phyloP scores from a whole-genome alignment of 2,113 vertebrate species.

The Forbesichthys agassizii region DNA sequence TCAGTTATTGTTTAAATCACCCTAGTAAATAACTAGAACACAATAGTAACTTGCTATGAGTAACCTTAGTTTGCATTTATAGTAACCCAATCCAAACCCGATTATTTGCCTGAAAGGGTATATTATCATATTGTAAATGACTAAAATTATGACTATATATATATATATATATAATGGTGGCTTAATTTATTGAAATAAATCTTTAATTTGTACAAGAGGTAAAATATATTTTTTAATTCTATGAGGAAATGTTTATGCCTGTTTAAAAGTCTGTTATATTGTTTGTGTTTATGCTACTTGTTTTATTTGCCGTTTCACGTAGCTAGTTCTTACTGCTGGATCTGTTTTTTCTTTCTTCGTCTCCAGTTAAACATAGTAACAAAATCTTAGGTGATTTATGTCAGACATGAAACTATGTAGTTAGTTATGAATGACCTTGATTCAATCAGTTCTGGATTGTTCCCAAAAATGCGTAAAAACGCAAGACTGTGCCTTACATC shows the following conservation, averaged over 20 bases:
- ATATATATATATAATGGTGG: conserved; percentile 73
- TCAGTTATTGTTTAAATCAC: conserved; percentile 21
- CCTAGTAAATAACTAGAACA: conserved; percentile 22
- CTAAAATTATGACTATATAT: conserved; percentile 66
- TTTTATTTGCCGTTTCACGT: conserved; percentile 20
- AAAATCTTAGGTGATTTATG: not conserved
- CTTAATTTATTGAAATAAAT: conserved; percentile 83
- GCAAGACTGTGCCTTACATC: conserved; percentile 67
- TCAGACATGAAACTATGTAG: conserved; percentile 3
- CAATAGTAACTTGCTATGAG: conserved; percentile 44
- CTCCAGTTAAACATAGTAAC: conserved; percentile 10
- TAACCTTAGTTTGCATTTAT: conserved; percentile 58
- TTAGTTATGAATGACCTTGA: conserved; percentile 22
- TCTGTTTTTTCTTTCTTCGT: conserved; percentile 17
- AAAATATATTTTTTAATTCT: conserved; percentile 78
- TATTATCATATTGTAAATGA: conserved; percentile 69
- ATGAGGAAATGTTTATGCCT: conserved; percentile 67
- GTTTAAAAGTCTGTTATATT: conserved; percentile 55
- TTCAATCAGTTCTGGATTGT: conserved; percentile 13
- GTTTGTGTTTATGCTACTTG: conserved; percentile 28
- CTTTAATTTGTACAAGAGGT: conserved; percentile 78
- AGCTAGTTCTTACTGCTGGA: conserved; percentile 15
- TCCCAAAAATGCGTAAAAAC: conserved; percentile 31
- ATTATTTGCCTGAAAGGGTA: conserved; percentile 63
- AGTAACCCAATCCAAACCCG: conserved; percentile 57